Evolutionary conservation across 2,797 vertebrate genomes (phyloP).

Genomic region (Psittacula derbiana): DNA sequence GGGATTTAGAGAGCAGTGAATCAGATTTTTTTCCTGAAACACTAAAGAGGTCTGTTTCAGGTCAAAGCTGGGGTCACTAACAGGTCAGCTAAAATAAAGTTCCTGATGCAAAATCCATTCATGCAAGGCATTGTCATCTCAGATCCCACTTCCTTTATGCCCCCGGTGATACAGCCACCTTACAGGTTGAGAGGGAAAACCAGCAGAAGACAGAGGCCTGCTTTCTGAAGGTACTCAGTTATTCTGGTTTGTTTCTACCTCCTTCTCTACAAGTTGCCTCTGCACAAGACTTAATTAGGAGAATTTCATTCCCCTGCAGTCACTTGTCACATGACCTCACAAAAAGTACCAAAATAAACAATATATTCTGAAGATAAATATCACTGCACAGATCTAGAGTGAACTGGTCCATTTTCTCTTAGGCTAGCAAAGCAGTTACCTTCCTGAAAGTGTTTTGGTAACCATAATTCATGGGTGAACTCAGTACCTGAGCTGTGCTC

Average conservation of each 20-base stretch:
- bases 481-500: neutral
- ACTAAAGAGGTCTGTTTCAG: neutral
- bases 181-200: neutral
- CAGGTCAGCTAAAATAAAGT: neutral
- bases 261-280: neutral
- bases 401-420: neutral
- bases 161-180: neutral
- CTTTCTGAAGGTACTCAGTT: neutral
- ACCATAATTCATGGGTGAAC: neutral
- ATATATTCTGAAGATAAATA: neutral
- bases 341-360: conserved; percentile 12
- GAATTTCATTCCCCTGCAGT: neutral
- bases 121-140: neutral
- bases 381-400: neutral
- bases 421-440: neutral
- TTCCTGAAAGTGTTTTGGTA: neutral
- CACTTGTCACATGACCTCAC: neutral
- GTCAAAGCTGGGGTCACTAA: neutral
- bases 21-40: neutral
- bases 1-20: neutral
- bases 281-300: neutral
- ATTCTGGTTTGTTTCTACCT: neutral
- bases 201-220: neutral
- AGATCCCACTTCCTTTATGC: neutral
- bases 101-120: neutral